These are phyloP conservation scores for Ochotona princeps DNA, from an alignment of 2,113 vertebrate genomes.

Conservation along the genomic window DNA sequence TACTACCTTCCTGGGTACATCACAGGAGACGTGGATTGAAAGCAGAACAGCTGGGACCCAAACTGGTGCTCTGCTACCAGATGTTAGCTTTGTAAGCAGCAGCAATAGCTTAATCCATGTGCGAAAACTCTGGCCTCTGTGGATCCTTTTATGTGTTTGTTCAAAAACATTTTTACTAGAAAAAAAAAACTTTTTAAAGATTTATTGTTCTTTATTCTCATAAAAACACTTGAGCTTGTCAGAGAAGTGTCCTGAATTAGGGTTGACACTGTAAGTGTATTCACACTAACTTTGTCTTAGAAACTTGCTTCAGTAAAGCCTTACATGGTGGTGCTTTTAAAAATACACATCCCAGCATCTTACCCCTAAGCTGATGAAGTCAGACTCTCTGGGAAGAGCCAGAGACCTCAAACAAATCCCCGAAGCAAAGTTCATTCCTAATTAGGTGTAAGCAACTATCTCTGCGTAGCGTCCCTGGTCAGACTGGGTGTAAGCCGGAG, in stretches of 20 bases:
- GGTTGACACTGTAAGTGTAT: neutral
- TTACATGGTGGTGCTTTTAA: neutral
- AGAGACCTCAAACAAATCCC: conserved; percentile 8
- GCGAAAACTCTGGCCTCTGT: too few species aligned
- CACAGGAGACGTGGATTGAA: too few species aligned
- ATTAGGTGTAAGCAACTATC: neutral
- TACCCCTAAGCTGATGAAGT: neutral
- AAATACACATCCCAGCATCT: neutral
- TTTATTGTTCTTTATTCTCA: too few species aligned
- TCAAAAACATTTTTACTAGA: too few species aligned
- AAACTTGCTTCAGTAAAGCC: neutral
- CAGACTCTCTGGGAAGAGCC: neutral
- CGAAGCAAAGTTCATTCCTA: neutral
- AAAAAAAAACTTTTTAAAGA: neutral
- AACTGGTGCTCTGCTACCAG: too few species aligned
- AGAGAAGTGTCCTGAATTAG: neutral
- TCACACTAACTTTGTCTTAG: neutral
- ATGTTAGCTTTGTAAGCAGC: too few species aligned
- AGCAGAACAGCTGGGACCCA: too few species aligned
- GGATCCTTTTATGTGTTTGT: too few species aligned
- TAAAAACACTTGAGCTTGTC: neutral
- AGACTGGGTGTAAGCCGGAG: neutral
- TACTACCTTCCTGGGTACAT: too few species aligned
- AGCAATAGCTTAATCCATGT: too few species aligned
- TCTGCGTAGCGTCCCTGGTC: too few species aligned